phyloP scores from a whole-genome alignment of 2,113 vertebrate genomes.

The Psittacula cyanocephala region DNA sequence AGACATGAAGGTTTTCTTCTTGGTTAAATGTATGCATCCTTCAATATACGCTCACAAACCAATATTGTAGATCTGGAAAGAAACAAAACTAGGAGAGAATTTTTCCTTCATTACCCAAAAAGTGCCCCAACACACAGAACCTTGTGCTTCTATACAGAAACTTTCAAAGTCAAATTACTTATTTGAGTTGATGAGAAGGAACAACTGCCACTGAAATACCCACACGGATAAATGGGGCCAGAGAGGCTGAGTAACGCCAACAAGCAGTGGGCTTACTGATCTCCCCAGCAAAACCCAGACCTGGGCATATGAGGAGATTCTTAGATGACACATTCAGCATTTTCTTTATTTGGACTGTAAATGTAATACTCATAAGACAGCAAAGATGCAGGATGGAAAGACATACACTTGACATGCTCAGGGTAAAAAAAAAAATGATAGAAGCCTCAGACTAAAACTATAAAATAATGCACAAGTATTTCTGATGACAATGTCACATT shows the following conservation, averaged over 20 bases:
- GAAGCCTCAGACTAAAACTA: background rate
- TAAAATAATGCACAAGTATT: background rate
- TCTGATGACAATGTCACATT: background rate
- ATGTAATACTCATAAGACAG: rapidly evolving
- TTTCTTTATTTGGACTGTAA: background rate
- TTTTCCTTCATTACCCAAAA: background rate
- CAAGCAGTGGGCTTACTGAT: background rate
- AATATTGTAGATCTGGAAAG: background rate
- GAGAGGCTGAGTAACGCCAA: background rate
- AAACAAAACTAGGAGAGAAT: background rate
- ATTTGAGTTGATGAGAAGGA: background rate
- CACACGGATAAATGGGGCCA: background rate
- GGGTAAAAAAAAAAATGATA: background rate
- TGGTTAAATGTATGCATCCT: background rate
- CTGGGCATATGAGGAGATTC: rapidly evolving
- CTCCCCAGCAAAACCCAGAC: background rate
- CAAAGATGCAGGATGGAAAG: background rate
- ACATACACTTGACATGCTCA: background rate
- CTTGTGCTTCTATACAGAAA: background rate
- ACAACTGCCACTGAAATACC: background rate
- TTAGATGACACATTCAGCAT: rapidly evolving
- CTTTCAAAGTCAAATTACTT: background rate
- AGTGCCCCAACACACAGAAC: background rate
- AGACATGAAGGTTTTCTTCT: background rate
- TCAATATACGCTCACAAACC: background rate